Percentiles rank a stretch among this genome's conserved stretches.
Conservation (phyloP, 2,113 vertebrate genomes). For the Triplophysa rosa region DNA sequence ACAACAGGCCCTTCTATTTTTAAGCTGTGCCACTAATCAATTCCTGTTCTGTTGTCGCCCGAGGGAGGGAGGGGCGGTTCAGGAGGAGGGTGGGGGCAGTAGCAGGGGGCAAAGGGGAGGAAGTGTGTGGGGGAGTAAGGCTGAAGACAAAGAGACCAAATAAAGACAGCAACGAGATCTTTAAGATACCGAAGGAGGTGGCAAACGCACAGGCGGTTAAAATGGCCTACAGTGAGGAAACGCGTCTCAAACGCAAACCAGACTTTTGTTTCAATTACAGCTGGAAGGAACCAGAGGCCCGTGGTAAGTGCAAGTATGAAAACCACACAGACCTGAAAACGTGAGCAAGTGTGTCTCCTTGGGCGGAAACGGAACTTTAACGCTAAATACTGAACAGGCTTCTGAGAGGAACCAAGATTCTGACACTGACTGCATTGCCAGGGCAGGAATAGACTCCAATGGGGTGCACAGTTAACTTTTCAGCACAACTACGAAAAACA, state of each 20-base stretch:
- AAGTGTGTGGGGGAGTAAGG: conserved; percentile 56
- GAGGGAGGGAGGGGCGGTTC: conserved; percentile 65
- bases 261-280: conserved; percentile 31
- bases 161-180: conserved; percentile 39
- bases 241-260: conserved; percentile 17
- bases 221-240: conserved; percentile 45
- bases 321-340: conserved; percentile 12
- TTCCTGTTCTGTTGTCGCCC: conserved; percentile 78
- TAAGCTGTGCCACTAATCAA: conserved; percentile 81
- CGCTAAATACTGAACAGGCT: not conserved
- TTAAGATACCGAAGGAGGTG: conserved; percentile 22
- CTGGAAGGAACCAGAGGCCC: conserved; percentile 7
- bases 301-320: conserved; percentile 11
- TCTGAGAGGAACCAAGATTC: not conserved
- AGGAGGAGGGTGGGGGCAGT: conserved; percentile 51
- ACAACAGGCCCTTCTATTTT: conserved; percentile 80
- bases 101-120: conserved; percentile 59
- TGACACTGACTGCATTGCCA: not conserved
- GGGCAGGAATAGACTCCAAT: not conserved
- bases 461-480: no score
- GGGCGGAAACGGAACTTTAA: conserved; percentile 1
- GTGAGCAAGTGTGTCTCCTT: not conserved
- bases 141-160: conserved; percentile 59
- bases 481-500: no score
- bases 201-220: conserved; percentile 22